These are phyloP conservation scores for Sialia sialis DNA, from an alignment of 2,113 vertebrate species.

Conservation along the genomic window DNA sequence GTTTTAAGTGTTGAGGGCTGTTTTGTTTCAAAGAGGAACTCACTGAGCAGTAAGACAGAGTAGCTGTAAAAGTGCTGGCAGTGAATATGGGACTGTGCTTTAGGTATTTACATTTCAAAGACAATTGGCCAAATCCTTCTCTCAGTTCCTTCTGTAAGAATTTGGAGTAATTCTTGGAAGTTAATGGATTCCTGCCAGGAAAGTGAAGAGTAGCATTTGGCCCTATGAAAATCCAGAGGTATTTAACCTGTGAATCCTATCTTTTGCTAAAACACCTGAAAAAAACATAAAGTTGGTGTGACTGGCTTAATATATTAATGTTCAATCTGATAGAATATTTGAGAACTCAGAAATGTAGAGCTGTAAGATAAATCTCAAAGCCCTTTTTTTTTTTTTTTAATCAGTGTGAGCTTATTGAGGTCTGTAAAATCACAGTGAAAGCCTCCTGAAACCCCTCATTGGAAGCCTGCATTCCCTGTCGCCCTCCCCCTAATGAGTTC, in stretches of 20 bases:
- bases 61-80: conserved; percentile 46
- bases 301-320: not conserved
- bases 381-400: not conserved
- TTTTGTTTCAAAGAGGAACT: conserved; percentile 48
- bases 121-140: conserved; percentile 20
- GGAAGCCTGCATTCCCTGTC: not conserved
- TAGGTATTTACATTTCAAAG: conserved; percentile 36
- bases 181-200: not conserved
- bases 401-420: not conserved
- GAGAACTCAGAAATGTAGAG: not conserved
- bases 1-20: conserved; percentile 50
- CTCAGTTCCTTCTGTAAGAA: not conserved
- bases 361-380: conserved; percentile 30
- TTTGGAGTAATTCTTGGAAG: conserved; percentile 5
- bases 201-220: not conserved
- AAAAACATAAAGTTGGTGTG: not conserved
- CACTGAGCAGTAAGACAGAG: not conserved
- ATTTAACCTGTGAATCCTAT: conserved; percentile 6
- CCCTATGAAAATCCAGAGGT: not conserved
- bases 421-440: not conserved
- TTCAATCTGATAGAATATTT: not conserved
- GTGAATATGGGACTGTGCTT: not conserved
- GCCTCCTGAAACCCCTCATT: not conserved
- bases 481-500: not conserved
- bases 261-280: not conserved